These are phyloP conservation scores for Maconellicoccus hirsutus DNA, from an alignment of 1,140 invertebrate genomes.

Conservation along the genomic window DNA sequence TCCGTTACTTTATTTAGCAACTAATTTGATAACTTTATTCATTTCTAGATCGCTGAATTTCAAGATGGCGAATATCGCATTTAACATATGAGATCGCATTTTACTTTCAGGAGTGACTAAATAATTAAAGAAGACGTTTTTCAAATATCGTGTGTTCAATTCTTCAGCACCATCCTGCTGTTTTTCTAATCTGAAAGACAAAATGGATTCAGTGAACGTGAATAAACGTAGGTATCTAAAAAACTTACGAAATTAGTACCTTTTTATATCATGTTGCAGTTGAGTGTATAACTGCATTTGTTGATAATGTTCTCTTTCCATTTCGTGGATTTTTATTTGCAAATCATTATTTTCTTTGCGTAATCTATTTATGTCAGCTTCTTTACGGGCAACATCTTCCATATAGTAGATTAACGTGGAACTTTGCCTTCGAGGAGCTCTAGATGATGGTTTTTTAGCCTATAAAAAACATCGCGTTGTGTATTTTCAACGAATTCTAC, in stretches of 20 bases:
- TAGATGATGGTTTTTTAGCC: neutral
- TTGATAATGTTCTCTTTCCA: slow-evolving; percentile 1
- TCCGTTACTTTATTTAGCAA: no score
- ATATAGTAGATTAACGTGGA: slow-evolving; percentile 12
- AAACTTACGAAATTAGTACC: neutral
- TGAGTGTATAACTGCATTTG: neutral
- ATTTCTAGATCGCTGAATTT: slow-evolving; percentile 61
- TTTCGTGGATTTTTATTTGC: neutral
- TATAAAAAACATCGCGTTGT: neutral
- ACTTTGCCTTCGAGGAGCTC: neutral
- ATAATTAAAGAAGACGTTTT: slow-evolving; percentile 78
- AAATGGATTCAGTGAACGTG: neutral
- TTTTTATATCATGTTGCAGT: neutral
- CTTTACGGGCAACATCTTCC: slow-evolving; percentile 12
- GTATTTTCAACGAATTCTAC: neutral
- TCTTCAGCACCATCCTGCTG: neutral
- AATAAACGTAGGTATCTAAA: neutral
- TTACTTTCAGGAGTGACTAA: slow-evolving; percentile 54
- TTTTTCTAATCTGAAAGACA: slow-evolving; percentile 46
- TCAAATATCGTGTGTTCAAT: slow-evolving; percentile 71
- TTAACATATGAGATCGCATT: slow-evolving; percentile 68
- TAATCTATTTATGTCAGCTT: slow-evolving; percentile 9
- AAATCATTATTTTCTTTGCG: slow-evolving; percentile 5
- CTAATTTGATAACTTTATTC: slow-evolving; percentile 5
- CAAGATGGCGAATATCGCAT: slow-evolving; percentile 74